Conservation (phyloP, 2,113 vertebrate species). For the Archocentrus centrarchus region DNA sequence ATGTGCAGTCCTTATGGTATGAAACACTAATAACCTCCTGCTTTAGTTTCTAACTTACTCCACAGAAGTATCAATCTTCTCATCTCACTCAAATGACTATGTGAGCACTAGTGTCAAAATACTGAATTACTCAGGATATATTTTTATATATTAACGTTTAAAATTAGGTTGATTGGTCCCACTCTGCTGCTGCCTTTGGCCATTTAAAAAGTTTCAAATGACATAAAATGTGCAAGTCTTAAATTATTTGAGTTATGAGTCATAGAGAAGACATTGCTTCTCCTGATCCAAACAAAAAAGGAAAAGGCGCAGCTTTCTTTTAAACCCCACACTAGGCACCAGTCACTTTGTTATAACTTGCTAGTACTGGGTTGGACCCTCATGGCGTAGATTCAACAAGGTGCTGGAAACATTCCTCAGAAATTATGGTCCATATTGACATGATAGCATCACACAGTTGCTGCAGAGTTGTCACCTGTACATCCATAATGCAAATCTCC, state of each 20-base stretch:
- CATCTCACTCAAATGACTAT: not conserved
- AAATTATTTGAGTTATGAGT: not conserved
- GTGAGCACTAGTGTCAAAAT: not conserved
- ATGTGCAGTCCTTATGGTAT: not conserved
- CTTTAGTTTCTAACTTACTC: not conserved
- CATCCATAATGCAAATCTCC: not conserved
- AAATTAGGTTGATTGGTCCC: not conserved
- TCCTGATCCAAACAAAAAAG: constrained; percentile 10
- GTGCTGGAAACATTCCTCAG: not conserved
- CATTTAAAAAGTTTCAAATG: not conserved
- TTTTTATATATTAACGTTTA: not conserved
- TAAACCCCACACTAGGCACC: not conserved
- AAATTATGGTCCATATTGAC: too few species aligned
- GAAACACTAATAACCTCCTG: not conserved
- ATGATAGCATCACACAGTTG: not conserved
- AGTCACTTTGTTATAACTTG: not conserved
- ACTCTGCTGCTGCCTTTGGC: not conserved
- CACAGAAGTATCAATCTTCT: not conserved
- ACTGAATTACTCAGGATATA: not conserved
- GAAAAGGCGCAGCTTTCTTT: not conserved
- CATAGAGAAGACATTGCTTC: not conserved
- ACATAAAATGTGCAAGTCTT: not conserved
- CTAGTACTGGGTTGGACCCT: not conserved
- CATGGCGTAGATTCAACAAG: not conserved
- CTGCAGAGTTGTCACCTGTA: not conserved